A percentile compares a stretch with the other conserved stretches of the same genome.
Conservation (phyloP, 2,113 vertebrate species). For the Heteronetta atricapilla region DNA sequence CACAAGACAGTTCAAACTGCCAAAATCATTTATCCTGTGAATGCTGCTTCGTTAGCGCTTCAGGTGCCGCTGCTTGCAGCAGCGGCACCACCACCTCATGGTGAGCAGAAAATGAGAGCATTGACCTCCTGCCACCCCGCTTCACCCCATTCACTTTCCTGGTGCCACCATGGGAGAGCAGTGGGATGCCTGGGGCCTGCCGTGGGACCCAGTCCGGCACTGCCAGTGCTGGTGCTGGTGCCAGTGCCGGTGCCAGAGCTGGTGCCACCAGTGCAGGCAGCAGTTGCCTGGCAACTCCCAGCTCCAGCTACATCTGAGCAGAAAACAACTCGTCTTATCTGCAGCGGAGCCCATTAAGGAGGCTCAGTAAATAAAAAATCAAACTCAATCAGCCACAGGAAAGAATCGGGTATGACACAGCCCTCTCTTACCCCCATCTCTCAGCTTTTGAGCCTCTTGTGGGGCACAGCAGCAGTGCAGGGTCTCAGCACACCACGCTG, state of each 20-base stretch:
- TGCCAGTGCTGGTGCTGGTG: not conserved
- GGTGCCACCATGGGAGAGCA: accelerated
- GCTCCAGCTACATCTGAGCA: not conserved
- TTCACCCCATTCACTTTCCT: accelerated
- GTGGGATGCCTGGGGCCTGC: no score
- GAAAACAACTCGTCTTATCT: not conserved
- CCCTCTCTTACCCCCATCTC: not conserved
- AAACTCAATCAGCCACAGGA: not conserved
- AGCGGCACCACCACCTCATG: not conserved
- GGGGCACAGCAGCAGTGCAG: not conserved
- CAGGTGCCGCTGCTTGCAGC: not conserved
- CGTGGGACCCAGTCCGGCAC: not conserved
- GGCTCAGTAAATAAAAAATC: not conserved
- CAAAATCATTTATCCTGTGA: accelerated
- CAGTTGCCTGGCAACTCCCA: constrained; percentile 28
- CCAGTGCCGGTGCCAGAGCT: not conserved
- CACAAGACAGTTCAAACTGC: accelerated
- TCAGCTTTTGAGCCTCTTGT: not conserved
- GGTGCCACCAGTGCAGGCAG: not conserved
- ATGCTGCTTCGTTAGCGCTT: not conserved
- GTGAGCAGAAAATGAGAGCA: accelerated
- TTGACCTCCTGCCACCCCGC: accelerated
- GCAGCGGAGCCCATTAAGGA: not conserved
- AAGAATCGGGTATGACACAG: not conserved
- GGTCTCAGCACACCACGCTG: not conserved